phyloP scores from a whole-genome alignment of 2,797 vertebrate genomes.

The Pseudopleuronectes americanus region DNA sequence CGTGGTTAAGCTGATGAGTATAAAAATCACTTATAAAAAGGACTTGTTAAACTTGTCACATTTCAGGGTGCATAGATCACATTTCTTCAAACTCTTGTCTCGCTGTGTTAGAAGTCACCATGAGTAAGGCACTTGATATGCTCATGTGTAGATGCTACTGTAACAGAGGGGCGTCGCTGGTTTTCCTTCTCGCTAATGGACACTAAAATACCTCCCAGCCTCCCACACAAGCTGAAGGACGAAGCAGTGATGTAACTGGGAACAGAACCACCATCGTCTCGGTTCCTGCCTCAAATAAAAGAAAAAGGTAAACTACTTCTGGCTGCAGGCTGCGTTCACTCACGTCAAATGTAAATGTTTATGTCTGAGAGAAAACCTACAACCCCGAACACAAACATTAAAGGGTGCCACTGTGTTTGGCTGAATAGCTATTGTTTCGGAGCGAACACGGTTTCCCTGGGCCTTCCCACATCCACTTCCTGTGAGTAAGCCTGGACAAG shows the following conservation, averaged over 20 bases:
- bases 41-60: conserved; percentile 63
- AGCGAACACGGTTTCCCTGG: conserved; percentile 39
- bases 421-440: conserved; percentile 66
- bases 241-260: conserved; percentile 39
- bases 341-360: conserved; percentile 10
- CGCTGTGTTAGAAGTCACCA: conserved; percentile 47
- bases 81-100: conserved; percentile 38
- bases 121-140: conserved; percentile 66
- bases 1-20: conserved; percentile 41
- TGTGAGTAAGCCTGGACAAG: conserved; percentile 50
- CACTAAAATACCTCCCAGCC: conserved; percentile 11
- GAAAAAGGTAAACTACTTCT: not conserved
- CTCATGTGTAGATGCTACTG: conserved; percentile 52
- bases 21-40: conserved; percentile 45
- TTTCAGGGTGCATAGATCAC: conserved; percentile 64
- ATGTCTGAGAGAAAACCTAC: conserved; percentile 31
- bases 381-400: conserved; percentile 42
- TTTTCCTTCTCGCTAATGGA: conserved; percentile 31
- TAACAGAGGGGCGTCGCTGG: conserved; percentile 60
- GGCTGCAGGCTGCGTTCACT: conserved; percentile 6
- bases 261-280: conserved; percentile 15
- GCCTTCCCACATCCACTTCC: conserved; percentile 65
- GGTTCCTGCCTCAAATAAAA: conserved; percentile 3
- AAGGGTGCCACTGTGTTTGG: conserved; percentile 40
- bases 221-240: conserved; percentile 24